Percentiles rank a stretch among this genome's conserved stretches.
These are phyloP conservation scores for Trematocara nigrifrons DNA, from an alignment of 2,113 vertebrate species.

Conservation along the genomic window DNA sequence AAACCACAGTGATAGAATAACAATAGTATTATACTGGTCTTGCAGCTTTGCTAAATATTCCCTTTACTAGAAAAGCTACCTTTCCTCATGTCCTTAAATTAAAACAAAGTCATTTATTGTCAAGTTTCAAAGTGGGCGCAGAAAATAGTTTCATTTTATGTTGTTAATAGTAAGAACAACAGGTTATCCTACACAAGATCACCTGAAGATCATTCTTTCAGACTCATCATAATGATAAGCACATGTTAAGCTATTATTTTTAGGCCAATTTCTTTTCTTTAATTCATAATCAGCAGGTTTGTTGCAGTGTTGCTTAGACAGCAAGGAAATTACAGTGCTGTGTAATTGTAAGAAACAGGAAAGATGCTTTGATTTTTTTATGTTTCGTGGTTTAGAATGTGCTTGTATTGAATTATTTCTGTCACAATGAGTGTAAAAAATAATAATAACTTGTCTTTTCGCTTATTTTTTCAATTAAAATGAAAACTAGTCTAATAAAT, in stretches of 20 bases:
- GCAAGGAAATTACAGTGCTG: neutral
- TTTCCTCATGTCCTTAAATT: neutral
- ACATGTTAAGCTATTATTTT: neutral
- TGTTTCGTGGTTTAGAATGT: neutral
- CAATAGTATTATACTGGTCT: neutral
- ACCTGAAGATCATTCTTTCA: neutral
- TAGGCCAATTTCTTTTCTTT: neutral
- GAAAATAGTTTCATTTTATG: conserved; percentile 34
- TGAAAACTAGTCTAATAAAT: neutral
- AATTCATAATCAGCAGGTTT: neutral
- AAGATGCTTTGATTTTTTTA: neutral
- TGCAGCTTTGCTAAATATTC: neutral
- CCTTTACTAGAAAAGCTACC: neutral
- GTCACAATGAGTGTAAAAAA: neutral
- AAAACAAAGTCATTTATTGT: neutral
- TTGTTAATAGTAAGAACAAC: conserved; percentile 49
- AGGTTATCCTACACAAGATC: neutral
- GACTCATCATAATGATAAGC: neutral
- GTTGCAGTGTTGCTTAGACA: neutral
- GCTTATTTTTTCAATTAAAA: neutral
- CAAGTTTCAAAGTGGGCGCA: neutral
- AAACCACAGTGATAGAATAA: neutral
- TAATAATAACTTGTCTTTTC: neutral
- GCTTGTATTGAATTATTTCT: neutral
- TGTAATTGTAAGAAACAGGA: neutral